Evolutionary conservation across 92 coral and sea anemone species (phyloP), one percentile per base, ranked within the genome.

Genomic region (Meandrina meandrites): DNA sequence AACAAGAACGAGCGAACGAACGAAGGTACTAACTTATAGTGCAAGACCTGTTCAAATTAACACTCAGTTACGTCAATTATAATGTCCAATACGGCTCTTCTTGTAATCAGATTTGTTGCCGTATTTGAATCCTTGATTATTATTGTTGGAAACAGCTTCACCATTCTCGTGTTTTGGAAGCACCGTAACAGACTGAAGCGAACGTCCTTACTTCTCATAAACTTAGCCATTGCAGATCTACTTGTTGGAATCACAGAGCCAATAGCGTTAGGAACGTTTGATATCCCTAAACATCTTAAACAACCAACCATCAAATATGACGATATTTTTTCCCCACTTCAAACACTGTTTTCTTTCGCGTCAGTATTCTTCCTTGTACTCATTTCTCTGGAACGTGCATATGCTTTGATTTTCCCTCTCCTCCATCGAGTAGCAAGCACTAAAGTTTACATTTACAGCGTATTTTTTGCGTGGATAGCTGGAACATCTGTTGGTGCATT

Each of bases 141-240:
- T 27, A 60, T 60, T 60, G 30, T 60, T 22, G 68, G 68, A 10
- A 60, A 60, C 68, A 24, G 22, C 15, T 78, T 78, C 36, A 78
- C 81, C 15, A 31, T 53, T 4, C 53, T 51, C 37, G 81, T 78
- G 13, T 78, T 78, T 53, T 78, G 81, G 81, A 78, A 48, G 21
- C 22, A 78, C 12, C 81, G 68, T 6, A 53, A 16, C 64, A 53
- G 34, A 50, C 7, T 78, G 14, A 78, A 53, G 81, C 47, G 81
- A 28, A 50, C 81, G 31, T 78, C 64, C 14, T 53, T 78, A 51
- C 45, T 78, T 53, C 64, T 78, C 9, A 53, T 78, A 0, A 51
- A 78, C 81, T 30, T 78, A 24, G 42, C 81, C 13, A 27, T 78
- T 31, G 81, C 81, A 5, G 81, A 78, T 53, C 81, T 78, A 5